phyloP scores from a whole-genome alignment of 37 sponge, comb jelly and placozoan genomes.

The Corticium candelabrum region DNA sequence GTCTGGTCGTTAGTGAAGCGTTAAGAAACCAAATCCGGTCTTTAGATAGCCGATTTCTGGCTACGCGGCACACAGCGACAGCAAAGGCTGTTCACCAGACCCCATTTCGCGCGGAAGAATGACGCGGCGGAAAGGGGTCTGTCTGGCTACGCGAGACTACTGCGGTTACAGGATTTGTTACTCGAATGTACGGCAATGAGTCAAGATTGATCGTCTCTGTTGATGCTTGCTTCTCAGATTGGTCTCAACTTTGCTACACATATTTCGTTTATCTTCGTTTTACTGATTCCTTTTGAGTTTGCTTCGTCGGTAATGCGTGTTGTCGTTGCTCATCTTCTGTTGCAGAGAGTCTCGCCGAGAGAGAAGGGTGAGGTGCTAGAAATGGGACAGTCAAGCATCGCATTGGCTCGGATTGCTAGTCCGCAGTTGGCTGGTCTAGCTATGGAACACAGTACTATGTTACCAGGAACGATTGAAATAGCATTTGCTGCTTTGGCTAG shows the following conservation, averaged over 20 bases:
- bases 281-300: constrained; percentile 36
- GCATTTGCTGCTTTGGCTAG: constrained; percentile 21
- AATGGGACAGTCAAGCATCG: constrained; percentile 36
- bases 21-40: no score
- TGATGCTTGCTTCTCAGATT: constrained; percentile 24
- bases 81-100: no score
- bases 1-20: no score
- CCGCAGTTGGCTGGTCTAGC: constrained; percentile 47
- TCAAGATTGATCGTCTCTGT: constrained; percentile 2
- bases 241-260: constrained; percentile 18
- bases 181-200: constrained; percentile 29
- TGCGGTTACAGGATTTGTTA: constrained; percentile 22
- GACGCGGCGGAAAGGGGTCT: no score
- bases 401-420: constrained; percentile 44
- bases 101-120: no score
- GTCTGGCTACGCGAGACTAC: no score
- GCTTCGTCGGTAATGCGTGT: constrained; percentile 53
- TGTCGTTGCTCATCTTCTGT: constrained; percentile 14
- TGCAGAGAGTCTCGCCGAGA: constrained; percentile 27
- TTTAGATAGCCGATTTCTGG: no score
- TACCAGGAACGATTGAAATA: constrained; percentile 24
- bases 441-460: constrained; percentile 19
- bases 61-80: no score
- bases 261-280: constrained; percentile 12
- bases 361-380: constrained; percentile 61